These are phyloP conservation scores for Falco punctatus DNA, from an alignment of 2,113 vertebrate species.

Conservation along the genomic window DNA sequence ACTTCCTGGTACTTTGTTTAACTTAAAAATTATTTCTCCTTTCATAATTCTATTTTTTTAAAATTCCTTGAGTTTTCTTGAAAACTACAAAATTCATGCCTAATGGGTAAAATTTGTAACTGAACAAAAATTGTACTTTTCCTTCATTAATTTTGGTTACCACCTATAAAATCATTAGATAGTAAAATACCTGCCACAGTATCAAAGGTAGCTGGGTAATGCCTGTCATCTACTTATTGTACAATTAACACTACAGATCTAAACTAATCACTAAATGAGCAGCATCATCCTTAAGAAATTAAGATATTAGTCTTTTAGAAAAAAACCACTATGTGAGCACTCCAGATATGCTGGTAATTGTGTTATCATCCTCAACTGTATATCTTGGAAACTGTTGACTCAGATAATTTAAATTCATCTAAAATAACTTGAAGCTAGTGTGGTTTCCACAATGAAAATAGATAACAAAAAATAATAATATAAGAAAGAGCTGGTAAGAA, in stretches of 20 bases:
- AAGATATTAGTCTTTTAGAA: not conserved
- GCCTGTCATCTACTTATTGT: not conserved
- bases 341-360: not conserved
- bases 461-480: not conserved
- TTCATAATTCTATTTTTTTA: not conserved
- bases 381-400: not conserved
- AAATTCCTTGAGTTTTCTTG: not conserved
- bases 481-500: not conserved
- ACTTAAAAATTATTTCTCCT: not conserved
- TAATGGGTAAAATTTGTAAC: not conserved
- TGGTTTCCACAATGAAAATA: not conserved
- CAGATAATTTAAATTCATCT: not conserved
- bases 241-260: rapidly evolving
- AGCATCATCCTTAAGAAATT: not conserved
- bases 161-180: not conserved
- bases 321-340: not conserved
- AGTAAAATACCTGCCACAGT: not conserved
- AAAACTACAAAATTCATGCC: not conserved
- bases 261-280: not conserved
- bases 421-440: not conserved
- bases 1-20: not conserved
- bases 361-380: not conserved
- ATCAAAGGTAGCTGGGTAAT: not conserved
- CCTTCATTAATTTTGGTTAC: not conserved
- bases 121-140: not conserved